Base-by-base conservation (phyloP, 2,113 vertebrate species). In the Haplotaxodon microlepis region DNA sequence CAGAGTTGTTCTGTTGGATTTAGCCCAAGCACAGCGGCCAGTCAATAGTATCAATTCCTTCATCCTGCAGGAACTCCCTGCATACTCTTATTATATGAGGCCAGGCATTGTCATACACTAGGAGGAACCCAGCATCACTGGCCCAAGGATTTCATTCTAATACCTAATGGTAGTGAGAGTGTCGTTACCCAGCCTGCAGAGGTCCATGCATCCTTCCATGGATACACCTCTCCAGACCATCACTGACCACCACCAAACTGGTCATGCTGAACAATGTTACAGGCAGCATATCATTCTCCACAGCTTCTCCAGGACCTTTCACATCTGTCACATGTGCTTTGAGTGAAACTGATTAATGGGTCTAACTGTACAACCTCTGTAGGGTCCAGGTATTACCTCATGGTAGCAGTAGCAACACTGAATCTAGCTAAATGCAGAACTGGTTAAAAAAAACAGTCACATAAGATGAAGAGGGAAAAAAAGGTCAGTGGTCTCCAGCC, bases 11-110 rank as follows among this genome's bases (percentile, higher is more conserved):
- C 29, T 34, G 6, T 19, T 61, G 57, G 2, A 19, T 61, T 61
- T 61, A 34, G 29, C 57, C 57, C 16, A 61, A 34, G 9, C 29
- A 61, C 0, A 9, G 29, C 1, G 0, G 9, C 29, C 59, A 61
- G 16, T 34, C 29, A 19, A 7, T 36, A 5, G 2, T 7, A 36
- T 63, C 6, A 63, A 36, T 63, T 63, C 31, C 59, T 63, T 63
- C 31, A 63, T 63, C 17, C 59, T 63, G 29, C 31, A 63, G 59
- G 6, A 63, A 63, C 2, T 63, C 16, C 17, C 31, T 63, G 17
- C 59, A 63, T 63, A 36, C 59, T 63, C 59, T 63, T 63, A 36
- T 63, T 3, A 36, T 63, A 36, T 63, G 59, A 63, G 9, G 9
- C 17, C 59, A 63, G 59, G 31, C 59, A n/a, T 36, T 63, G 17